A percentile compares a stretch with the other conserved stretches of the same genome.
These are phyloP conservation scores for Drosophila phalerata DNA, from an alignment of 2,888 invertebrate genomes.

Conservation along the genomic window DNA sequence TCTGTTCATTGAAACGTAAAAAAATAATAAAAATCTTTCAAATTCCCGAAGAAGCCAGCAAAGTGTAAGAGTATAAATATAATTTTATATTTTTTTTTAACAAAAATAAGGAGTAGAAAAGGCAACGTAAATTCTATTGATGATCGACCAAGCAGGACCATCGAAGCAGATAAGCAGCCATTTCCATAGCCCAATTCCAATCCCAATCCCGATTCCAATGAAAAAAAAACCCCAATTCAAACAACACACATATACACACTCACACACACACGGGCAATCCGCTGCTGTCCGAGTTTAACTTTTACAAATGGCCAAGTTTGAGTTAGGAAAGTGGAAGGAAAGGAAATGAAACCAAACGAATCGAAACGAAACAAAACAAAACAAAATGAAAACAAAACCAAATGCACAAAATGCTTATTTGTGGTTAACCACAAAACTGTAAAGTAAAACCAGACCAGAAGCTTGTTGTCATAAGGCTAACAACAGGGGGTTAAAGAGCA, in stretches of 20 bases:
- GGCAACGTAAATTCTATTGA: slow-evolving; percentile 50
- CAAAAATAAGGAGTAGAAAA: slow-evolving; percentile 24
- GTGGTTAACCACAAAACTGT: slow-evolving; percentile 77
- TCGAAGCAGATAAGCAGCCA: slow-evolving; percentile 36
- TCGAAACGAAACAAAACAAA: slow-evolving; percentile 57
- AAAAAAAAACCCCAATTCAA: slow-evolving; percentile 1
- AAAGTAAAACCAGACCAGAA: slow-evolving; percentile 59
- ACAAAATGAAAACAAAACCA: slow-evolving; percentile 57
- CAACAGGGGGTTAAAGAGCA: neutral
- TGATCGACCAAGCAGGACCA: slow-evolving; percentile 45
- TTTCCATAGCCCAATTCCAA: slow-evolving; percentile 14
- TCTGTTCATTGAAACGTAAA: slow-evolving; percentile 33
- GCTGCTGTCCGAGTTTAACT: slow-evolving; percentile 46
- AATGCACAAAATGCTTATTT: slow-evolving; percentile 77
- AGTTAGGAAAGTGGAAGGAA: slow-evolving; percentile 45
- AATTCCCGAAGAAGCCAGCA: slow-evolving; percentile 40
- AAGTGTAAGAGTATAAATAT: slow-evolving; percentile 52
- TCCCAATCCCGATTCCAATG: no score
- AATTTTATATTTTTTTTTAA: slow-evolving; percentile 15
- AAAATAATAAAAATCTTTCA: slow-evolving; percentile 18
- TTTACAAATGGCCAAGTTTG: slow-evolving; percentile 62
- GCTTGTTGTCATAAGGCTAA: slow-evolving; percentile 27
- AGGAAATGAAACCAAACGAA: slow-evolving; percentile 26
- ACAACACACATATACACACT: slow-evolving; percentile 2
- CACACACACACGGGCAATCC: neutral